A percentile compares a stretch with the other conserved stretches of the same genome.
Evolutionary conservation across 2,888 invertebrate species (phyloP).

Genomic region (Andrena haemorrhoa): DNA sequence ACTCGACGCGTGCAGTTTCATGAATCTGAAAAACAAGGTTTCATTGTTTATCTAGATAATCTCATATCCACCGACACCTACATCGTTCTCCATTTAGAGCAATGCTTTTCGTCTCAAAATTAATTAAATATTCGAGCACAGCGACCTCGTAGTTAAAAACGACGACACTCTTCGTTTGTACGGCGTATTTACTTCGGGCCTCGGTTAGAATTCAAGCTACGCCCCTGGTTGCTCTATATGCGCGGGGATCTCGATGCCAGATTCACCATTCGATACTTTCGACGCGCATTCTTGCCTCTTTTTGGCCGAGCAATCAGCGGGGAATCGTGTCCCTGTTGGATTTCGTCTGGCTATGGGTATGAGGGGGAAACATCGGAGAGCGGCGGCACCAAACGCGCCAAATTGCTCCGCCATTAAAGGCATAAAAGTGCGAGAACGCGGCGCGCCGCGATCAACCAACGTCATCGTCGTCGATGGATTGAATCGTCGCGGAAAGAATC

Average conservation of each 20-base stretch:
- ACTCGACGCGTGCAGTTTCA: too few relatives aligned
- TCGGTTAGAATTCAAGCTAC: constrained; percentile 28
- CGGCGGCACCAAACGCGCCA: constrained; percentile 4
- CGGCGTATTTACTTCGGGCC: constrained; percentile 23
- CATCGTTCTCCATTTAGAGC: too few relatives aligned
- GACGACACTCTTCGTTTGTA: not conserved
- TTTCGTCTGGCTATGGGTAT: constrained; percentile 36
- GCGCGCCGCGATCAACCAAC: constrained; percentile 10
- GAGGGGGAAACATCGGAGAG: constrained; percentile 21
- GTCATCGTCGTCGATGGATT: constrained; percentile 27
- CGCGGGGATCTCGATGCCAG: constrained; percentile 3
- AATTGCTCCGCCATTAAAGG: constrained; percentile 46
- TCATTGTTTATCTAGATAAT: too few relatives aligned
- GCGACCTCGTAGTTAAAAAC: too few relatives aligned
- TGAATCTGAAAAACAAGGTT: too few relatives aligned
- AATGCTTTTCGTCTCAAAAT: too few relatives aligned
- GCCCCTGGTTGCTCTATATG: not conserved
- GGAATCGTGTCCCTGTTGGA: constrained; percentile 35
- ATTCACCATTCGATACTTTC: constrained; percentile 36
- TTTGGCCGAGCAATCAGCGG: constrained; percentile 29
- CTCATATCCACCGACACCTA: too few relatives aligned
- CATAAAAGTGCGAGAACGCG: constrained; percentile 36
- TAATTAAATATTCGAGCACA: too few relatives aligned
- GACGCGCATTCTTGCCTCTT: constrained; percentile 5
- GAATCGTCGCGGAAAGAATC: constrained; percentile 12